These are phyloP conservation scores for Megalops cyprinoides DNA, from an alignment of 2,797 vertebrate species.

Conservation along the genomic window DNA sequence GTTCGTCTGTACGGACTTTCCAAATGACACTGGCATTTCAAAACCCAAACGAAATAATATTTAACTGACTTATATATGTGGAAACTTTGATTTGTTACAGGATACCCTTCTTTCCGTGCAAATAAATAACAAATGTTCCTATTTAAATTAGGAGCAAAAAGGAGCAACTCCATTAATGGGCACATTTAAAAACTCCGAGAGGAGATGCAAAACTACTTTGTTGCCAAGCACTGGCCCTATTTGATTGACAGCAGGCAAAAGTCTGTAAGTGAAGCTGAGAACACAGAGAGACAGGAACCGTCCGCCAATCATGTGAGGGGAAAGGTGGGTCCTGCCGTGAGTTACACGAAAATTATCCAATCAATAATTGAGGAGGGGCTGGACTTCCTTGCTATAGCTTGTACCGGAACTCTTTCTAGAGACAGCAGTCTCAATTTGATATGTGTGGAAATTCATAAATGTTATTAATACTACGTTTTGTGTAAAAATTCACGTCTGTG, in stretches of 20 bases:
- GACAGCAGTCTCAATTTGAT: conserved; percentile 58
- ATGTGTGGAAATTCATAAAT: conserved; percentile 29
- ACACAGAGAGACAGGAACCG: not conserved
- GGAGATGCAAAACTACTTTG: conserved; percentile 8
- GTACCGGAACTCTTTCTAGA: conserved; percentile 71
- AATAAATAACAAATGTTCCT: not conserved
- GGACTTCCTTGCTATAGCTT: conserved; percentile 50
- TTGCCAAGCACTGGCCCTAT: conserved; percentile 1
- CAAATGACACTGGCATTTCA: too few species aligned
- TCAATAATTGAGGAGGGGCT: conserved; percentile 31
- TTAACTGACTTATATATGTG: not conserved
- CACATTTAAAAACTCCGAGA: not conserved
- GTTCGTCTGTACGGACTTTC: too few species aligned
- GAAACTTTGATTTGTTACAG: not conserved
- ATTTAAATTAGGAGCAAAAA: not conserved
- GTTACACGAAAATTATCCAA: conserved; percentile 17
- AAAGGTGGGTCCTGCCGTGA: not conserved
- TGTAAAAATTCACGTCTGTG: conserved; percentile 16
- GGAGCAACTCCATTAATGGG: not conserved
- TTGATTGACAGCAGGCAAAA: conserved; percentile 19
- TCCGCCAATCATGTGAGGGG: conserved; percentile 6
- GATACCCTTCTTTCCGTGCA: not conserved
- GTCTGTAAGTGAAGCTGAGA: not conserved
- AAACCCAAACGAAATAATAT: not conserved
- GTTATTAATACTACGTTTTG: conserved; percentile 24